These are phyloP conservation scores for Hylomyscus alleni DNA, from an alignment of 2,797 vertebrate species.

Conservation along the genomic window DNA sequence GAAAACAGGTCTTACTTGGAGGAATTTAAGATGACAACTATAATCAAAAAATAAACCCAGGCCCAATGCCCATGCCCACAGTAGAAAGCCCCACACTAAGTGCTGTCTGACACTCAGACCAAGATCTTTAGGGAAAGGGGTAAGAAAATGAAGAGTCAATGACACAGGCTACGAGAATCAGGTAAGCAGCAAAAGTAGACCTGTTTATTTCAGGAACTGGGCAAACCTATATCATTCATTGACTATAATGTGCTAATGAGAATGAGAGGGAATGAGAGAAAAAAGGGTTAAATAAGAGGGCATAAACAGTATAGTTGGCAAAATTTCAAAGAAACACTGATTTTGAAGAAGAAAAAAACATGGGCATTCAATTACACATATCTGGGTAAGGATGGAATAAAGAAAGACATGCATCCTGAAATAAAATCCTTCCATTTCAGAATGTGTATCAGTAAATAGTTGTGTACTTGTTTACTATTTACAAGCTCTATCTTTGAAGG, in stretches of 20 bases:
- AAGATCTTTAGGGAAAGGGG: neutral
- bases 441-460: neutral
- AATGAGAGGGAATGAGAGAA: neutral
- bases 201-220: neutral
- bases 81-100: neutral
- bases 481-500: neutral
- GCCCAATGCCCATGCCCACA: neutral
- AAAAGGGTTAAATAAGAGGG: neutral
- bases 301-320: neutral
- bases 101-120: neutral
- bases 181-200: neutral
- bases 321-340: neutral
- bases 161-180: neutral
- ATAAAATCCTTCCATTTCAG: neutral
- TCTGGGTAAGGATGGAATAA: neutral
- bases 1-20: neutral
- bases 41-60: neutral
- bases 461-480: neutral
- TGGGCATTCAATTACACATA: neutral
- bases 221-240: neutral
- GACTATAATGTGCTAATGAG: rapidly evolving
- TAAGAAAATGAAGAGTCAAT: neutral
- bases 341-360: neutral
- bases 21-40: neutral
- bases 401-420: neutral